Evolutionary conservation across 2,797 vertebrate genomes (phyloP), one percentile per base, ranked within the genome.

Genomic region (Lemur catta): DNA sequence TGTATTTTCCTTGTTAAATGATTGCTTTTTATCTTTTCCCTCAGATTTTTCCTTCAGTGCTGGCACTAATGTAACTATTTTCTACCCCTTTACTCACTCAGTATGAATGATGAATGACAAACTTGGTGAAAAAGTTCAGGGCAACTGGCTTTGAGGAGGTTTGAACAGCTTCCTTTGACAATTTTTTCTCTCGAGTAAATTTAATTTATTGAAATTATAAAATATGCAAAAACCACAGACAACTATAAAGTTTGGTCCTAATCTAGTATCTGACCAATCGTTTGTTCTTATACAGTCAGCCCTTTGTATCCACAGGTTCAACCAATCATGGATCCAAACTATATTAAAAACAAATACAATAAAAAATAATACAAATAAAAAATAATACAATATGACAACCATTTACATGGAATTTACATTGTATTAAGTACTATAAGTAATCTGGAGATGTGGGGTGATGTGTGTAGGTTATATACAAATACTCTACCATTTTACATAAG

Each of bases 131-230:
- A 59, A 86, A 48, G 2, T 63, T 84, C 41, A 90, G 28, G 67
- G n/a, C 35, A 67, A 82, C 3, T 55, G 26, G 8, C n/a, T 57
- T 67, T 84, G 38, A 55, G 7, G 20, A 88, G 10, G 11, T 65
- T 91, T 76, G 48, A 91, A 63, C 52, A 30, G 35, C 11, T 91
- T 18, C 7, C 7, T 71, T 95, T 81, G 41, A 65, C 2, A 9
- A 89, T 35, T 63, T 41, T 14, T 63, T 95, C 33, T 80, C 3
- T 18, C 48, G 30, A 79, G 69, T 69, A 93, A 93, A 63, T 52
- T 59, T 33, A 93, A 4, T 38, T 85, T 30, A 67, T 20, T 96
- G 22, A 79, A 93, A 78, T 82, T 75, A 69, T 67, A 85, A 94
- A 96, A 74, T 88, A 92, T 52, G 30, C 6, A 75, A 14, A 72